Percentiles rank a stretch among this genome's conserved stretches.
phyloP scores from a whole-genome alignment of 2,888 invertebrate species.

The Tipula helvola region DNA sequence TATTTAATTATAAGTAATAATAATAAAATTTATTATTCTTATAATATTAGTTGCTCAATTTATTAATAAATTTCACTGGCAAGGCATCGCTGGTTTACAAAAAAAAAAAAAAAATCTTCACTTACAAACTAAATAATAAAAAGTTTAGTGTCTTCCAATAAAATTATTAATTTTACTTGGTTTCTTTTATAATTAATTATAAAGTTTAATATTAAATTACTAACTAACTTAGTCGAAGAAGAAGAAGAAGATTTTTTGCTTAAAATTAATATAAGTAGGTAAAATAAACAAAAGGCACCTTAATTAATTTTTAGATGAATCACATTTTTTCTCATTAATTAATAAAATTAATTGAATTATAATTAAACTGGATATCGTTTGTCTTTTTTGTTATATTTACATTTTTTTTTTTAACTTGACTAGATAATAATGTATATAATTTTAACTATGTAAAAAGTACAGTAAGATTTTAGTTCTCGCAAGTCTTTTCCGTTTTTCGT shows the following conservation, averaged over 20 bases:
- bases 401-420: not conserved
- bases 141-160: not conserved
- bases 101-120: not conserved
- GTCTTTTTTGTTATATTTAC: slow-evolving; percentile 6
- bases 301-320: not conserved
- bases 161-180: not conserved
- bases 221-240: not conserved
- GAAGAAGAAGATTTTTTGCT: not conserved
- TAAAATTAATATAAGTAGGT: not conserved
- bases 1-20: not conserved
- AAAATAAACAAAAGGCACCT: not conserved
- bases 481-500: not conserved
- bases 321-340: not conserved
- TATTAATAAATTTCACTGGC: not conserved
- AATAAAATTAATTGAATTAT: not conserved
- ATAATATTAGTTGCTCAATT: too few species aligned
- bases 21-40: not conserved
- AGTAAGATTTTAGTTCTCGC: not conserved
- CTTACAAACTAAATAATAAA: not conserved
- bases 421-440: not conserved
- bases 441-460: not conserved
- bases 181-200: not conserved
- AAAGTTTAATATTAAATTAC: not conserved
- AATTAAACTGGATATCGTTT: slow-evolving; percentile 6
- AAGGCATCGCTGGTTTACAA: slow-evolving; percentile 7